Percentiles rank a stretch among this genome's conserved stretches.
Conservation (phyloP, 2,888 invertebrate species). For the Cryptosula pallasiana region DNA sequence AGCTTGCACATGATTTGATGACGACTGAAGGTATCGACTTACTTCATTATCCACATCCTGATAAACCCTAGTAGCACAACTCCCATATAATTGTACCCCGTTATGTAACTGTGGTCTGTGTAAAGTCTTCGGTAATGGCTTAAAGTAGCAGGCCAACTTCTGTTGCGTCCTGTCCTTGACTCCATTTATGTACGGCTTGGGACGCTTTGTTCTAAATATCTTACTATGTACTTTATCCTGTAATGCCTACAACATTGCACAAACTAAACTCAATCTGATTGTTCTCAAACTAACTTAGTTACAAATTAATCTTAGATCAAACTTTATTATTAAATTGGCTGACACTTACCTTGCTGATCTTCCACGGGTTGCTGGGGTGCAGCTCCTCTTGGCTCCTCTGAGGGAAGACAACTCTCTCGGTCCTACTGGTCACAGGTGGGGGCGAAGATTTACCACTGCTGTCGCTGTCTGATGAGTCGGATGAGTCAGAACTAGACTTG, state of each 20-base stretch:
- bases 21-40: too few relatives aligned
- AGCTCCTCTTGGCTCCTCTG: slow-evolving; percentile 7
- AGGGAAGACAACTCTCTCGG: slow-evolving; percentile 14
- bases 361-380: slow-evolving; percentile 21
- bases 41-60: slow-evolving; percentile 23
- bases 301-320: too few relatives aligned
- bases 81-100: not conserved
- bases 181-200: slow-evolving; percentile 27
- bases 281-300: too few relatives aligned
- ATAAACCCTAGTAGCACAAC: not conserved
- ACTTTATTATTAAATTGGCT: too few relatives aligned
- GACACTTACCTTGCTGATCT: slow-evolving; percentile 13
- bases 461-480: not conserved
- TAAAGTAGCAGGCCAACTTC: slow-evolving; percentile 23
- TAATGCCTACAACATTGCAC: slow-evolving; percentile 8
- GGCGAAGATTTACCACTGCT: slow-evolving; percentile 6
- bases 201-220: slow-evolving; percentile 31
- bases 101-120: slow-evolving; percentile 16
- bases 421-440: slow-evolving; percentile 7
- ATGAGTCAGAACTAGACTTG: not conserved
- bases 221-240: slow-evolving; percentile 33
- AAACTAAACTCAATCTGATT: too few relatives aligned
- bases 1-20: too few relatives aligned
- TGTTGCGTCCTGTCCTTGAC: slow-evolving; percentile 25
- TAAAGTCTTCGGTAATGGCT: slow-evolving; percentile 5